Percentiles rank a stretch among this genome's conserved stretches.
Conservation (phyloP, 2,797 vertebrate species). For the Petrocephalus schoutedeni region DNA sequence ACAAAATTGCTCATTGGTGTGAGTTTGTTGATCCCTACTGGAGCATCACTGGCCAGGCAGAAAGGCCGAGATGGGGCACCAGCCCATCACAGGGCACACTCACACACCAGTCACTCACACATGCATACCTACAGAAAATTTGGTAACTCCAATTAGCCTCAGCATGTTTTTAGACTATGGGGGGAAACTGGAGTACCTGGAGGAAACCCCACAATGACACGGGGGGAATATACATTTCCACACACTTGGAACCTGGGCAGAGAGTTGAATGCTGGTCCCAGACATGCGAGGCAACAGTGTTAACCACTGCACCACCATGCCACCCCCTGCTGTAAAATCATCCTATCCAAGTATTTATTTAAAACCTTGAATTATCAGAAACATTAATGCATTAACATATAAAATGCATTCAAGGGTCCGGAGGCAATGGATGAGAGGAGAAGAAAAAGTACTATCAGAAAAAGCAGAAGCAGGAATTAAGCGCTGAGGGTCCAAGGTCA, state of each 20-base stretch:
- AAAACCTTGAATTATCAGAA: neutral
- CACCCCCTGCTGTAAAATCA: neutral
- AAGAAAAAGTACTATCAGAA: neutral
- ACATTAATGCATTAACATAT: neutral
- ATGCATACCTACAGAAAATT: too few species aligned
- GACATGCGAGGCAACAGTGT: too few species aligned
- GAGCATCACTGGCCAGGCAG: neutral
- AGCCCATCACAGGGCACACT: too few species aligned
- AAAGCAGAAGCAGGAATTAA: neutral
- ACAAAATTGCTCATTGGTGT: neutral
- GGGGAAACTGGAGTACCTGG: too few species aligned
- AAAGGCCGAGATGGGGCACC: neutral
- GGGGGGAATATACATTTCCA: too few species aligned
- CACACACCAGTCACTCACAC: too few species aligned
- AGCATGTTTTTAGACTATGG: too few species aligned
- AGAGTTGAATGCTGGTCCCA: too few species aligned
- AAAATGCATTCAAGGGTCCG: neutral
- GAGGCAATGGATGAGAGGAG: neutral
- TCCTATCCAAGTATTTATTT: neutral
- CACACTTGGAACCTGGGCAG: too few species aligned
- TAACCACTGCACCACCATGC: too few species aligned
- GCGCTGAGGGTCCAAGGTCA: neutral
- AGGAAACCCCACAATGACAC: too few species aligned
- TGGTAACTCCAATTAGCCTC: too few species aligned
- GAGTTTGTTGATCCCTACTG: neutral